Percentiles rank a stretch among this genome's conserved stretches.
Evolutionary conservation across 2,113 vertebrate genomes (phyloP).

Genomic region (Zosterops pallidus): DNA sequence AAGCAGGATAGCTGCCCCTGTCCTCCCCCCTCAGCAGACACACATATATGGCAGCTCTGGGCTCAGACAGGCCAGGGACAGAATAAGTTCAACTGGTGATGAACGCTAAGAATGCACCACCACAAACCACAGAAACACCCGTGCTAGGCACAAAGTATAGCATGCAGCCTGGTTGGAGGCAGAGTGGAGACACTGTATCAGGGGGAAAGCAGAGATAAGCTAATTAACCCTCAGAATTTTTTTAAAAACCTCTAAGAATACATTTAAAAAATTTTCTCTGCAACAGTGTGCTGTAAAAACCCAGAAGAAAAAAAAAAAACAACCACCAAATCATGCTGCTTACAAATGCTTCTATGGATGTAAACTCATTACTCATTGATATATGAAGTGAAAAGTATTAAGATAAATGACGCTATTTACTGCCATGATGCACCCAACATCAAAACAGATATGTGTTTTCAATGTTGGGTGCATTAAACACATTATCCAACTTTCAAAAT

Average conservation of each 20-base stretch:
- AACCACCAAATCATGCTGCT: not conserved
- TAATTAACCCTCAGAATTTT: not conserved
- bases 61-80: not conserved
- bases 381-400: slow-evolving; percentile 29
- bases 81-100: not conserved
- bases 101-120: fast-evolving
- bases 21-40: not conserved
- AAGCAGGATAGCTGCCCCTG: not conserved
- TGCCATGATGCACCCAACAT: not conserved
- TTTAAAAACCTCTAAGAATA: not conserved
- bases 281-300: not conserved
- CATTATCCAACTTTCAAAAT: slow-evolving; percentile 47
- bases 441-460: slow-evolving; percentile 31
- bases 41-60: not conserved
- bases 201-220: not conserved
- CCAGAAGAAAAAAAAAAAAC: not conserved
- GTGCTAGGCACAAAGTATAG: not conserved
- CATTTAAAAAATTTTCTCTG: not conserved
- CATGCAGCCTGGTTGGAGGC: not conserved
- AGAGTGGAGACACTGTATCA: not conserved
- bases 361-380: slow-evolving; percentile 10
- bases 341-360: not conserved
- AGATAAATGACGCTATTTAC: slow-evolving; percentile 38
- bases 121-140: not conserved
- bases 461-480: not conserved